Evolutionary conservation across 2,113 vertebrate genomes (phyloP).

Genomic region (Laticauda colubrina): DNA sequence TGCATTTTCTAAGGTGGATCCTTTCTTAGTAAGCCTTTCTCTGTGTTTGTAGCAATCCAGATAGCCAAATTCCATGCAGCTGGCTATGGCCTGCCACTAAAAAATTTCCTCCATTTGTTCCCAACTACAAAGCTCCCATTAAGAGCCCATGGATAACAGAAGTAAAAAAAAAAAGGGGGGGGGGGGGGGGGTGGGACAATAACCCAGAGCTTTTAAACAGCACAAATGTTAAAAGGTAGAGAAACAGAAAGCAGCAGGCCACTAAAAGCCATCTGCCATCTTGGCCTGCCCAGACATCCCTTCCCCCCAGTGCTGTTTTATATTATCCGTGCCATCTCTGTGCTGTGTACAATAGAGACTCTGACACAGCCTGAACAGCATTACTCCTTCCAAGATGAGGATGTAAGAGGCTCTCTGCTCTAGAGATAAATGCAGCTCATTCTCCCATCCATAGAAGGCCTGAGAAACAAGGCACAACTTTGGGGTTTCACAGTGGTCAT

Average conservation of each 20-base stretch:
- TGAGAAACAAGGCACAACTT: neutral
- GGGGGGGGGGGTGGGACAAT: slow-evolving; percentile 32
- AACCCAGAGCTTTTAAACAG: slow-evolving; percentile 66
- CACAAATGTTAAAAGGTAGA: slow-evolving; percentile 64
- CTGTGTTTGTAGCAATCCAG: slow-evolving; percentile 43
- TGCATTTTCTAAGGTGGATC: slow-evolving; percentile 55
- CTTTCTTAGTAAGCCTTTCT: slow-evolving; percentile 47
- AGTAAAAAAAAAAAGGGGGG: slow-evolving; percentile 53
- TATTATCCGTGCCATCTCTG: slow-evolving; percentile 66
- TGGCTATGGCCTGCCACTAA: slow-evolving; percentile 64
- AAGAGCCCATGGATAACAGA: slow-evolving; percentile 61
- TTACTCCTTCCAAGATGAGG: slow-evolving; percentile 47
- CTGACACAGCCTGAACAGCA: slow-evolving; percentile 49
- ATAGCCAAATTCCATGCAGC: slow-evolving; percentile 47
- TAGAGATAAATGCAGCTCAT: slow-evolving; percentile 39
- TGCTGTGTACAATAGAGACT: slow-evolving; percentile 52
- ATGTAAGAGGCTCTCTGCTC: slow-evolving; percentile 35
- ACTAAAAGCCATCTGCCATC: slow-evolving; percentile 72
- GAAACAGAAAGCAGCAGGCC: slow-evolving; percentile 65
- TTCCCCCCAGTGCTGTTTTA: slow-evolving; percentile 63
- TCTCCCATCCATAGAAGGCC: slow-evolving; percentile 14
- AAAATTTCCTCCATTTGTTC: slow-evolving; percentile 69
- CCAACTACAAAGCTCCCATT: slow-evolving; percentile 64
- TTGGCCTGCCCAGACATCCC: slow-evolving; percentile 67
- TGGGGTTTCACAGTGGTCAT: slow-evolving; percentile 39